A percentile compares a stretch with the other conserved stretches of the same genome.
phyloP scores from a whole-genome alignment of 2,888 invertebrate genomes.

The Crepidodera aurea region DNA sequence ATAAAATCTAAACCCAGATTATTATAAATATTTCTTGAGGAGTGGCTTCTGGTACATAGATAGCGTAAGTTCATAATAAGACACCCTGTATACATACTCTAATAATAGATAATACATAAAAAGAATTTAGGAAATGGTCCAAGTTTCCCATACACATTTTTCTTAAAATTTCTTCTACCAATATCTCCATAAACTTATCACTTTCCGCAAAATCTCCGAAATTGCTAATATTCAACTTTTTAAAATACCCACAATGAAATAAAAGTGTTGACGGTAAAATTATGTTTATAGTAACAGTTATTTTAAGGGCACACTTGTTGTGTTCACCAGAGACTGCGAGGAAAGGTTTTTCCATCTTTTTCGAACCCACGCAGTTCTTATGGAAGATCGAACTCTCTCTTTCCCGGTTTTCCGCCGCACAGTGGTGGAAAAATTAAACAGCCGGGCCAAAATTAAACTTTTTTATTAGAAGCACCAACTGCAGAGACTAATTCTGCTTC shows the following conservation, averaged over 20 bases:
- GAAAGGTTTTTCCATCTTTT: conserved; percentile 49
- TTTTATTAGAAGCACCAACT: too few species aligned
- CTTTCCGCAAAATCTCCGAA: conserved; percentile 46
- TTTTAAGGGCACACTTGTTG: conserved; percentile 63
- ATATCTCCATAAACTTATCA: conserved; percentile 11
- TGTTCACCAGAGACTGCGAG: conserved; percentile 57
- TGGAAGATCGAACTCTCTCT: conserved; percentile 28
- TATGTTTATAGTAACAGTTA: conserved; percentile 63
- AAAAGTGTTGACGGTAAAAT: conserved; percentile 61
- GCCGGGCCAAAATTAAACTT: background rate
- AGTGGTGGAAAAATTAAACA: background rate
- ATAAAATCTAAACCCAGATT: too few species aligned
- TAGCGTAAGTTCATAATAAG: too few species aligned
- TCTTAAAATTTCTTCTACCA: too few species aligned
- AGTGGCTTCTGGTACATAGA: too few species aligned
- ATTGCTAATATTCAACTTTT: conserved; percentile 53
- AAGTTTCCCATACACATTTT: too few species aligned
- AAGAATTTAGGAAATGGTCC: too few species aligned
- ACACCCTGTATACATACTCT: too few species aligned
- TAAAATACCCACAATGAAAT: conserved; percentile 57
- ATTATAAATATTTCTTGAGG: too few species aligned
- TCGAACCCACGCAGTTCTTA: conserved; percentile 6
- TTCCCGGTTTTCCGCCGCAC: conserved; percentile 23
- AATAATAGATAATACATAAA: too few species aligned
- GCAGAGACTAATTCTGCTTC: too few species aligned